Conservation (phyloP, 2,888 invertebrate species). For the Callimorpha dominula region DNA sequence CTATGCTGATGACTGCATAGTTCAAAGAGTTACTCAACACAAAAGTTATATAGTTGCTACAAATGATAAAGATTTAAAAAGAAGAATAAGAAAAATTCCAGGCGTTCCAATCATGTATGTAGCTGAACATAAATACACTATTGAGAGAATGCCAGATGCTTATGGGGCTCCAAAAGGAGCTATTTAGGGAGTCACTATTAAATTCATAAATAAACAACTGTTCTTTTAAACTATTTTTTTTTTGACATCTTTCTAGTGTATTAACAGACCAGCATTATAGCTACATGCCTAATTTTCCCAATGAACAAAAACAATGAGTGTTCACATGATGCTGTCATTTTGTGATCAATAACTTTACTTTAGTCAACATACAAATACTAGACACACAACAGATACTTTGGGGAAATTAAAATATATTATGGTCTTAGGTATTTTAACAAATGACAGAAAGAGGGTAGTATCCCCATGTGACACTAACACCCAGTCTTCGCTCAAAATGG, state of each 20-base stretch:
- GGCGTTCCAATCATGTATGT: slow-evolving; percentile 99
- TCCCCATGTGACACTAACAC: no score
- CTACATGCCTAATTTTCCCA: no score
- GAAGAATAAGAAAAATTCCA: slow-evolving; percentile 98
- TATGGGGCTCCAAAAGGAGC: slow-evolving; percentile 95
- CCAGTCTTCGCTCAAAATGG: no score
- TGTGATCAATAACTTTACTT: no score
- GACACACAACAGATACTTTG: no score
- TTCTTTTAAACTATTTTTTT: not conserved
- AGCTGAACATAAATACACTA: slow-evolving; percentile 96
- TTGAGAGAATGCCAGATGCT: slow-evolving; percentile 99
- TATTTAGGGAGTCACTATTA: slow-evolving; percentile 60
- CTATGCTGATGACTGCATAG: slow-evolving; percentile 99
- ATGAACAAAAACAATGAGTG: no score
- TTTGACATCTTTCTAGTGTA: slow-evolving; percentile 3
- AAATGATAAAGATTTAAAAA: slow-evolving; percentile 98
- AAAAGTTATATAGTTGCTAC: slow-evolving; percentile 99
- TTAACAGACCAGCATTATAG: not conserved
- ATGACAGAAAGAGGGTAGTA: no score
- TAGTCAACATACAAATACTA: no score
- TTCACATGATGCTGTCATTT: no score
- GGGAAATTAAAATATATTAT: no score
- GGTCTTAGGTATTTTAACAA: no score
- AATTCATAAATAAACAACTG: slow-evolving; percentile 12
- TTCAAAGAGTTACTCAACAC: slow-evolving; percentile 98